Evolutionary conservation across 2,888 invertebrate species (phyloP).

Genomic region (Hermodice carunculata): DNA sequence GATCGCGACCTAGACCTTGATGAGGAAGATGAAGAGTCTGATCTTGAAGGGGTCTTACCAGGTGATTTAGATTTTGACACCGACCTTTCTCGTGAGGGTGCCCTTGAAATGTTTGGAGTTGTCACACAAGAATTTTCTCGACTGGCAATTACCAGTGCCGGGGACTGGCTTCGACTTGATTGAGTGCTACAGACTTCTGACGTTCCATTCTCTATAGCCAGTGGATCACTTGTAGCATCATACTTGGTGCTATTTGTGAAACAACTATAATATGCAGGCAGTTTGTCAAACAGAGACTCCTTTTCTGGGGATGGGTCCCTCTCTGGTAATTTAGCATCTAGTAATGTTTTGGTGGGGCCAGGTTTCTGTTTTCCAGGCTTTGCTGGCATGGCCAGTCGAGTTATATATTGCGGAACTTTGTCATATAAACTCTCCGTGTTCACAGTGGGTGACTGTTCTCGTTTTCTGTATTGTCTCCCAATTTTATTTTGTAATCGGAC

Average conservation of each 20-base stretch:
- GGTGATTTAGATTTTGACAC: neutral
- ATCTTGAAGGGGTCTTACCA: constrained; percentile 3
- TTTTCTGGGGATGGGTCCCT: constrained; percentile 49
- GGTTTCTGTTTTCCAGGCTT: constrained; percentile 39
- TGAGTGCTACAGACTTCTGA: neutral
- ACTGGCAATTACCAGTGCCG: constrained; percentile 1
- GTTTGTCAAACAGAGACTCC: constrained; percentile 42
- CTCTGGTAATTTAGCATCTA: constrained; percentile 15
- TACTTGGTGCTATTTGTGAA: constrained; percentile 67
- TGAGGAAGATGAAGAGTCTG: neutral
- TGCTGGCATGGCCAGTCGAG: constrained; percentile 53
- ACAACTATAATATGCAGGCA: constrained; percentile 63
- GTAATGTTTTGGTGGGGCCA: neutral
- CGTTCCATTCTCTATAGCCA: neutral
- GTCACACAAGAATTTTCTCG: neutral
- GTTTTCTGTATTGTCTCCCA: constrained; percentile 1
- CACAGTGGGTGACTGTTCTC: neutral
- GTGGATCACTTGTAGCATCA: constrained; percentile 35
- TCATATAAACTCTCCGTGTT: constrained; percentile 43
- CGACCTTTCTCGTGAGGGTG: neutral
- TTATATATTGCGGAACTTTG: constrained; percentile 62
- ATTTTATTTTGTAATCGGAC: neutral
- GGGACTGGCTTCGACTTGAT: constrained; percentile 14
- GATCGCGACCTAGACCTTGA: constrained; percentile 16
- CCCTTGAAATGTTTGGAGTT: constrained; percentile 2